These are phyloP conservation scores for Parauchenoglanis punctatus DNA, from an alignment of 2,797 vertebrate species.

Conservation along the genomic window DNA sequence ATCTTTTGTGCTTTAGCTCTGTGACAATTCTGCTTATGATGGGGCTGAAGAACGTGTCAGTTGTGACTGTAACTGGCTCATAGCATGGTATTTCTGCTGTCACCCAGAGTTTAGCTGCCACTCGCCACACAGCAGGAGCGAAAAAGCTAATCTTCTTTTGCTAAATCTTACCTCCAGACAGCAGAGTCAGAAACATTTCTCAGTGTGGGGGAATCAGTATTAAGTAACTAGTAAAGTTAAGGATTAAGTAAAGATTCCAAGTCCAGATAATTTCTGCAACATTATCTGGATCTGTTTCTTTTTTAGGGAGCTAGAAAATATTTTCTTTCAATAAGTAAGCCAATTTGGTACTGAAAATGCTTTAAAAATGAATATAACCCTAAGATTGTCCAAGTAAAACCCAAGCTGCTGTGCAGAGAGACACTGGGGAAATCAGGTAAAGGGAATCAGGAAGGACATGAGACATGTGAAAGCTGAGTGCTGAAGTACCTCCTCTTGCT, in stretches of 20 bases:
- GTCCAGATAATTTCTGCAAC: background rate
- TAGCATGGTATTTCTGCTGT: background rate
- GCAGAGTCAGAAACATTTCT: conserved; percentile 1
- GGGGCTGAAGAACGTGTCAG: background rate
- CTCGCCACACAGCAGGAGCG: conserved; percentile 24
- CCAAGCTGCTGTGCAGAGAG: background rate
- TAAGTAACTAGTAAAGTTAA: background rate
- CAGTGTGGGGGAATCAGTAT: background rate
- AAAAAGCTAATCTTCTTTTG: conserved; percentile 16
- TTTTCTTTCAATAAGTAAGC: background rate
- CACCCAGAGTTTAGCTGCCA: conserved; percentile 14
- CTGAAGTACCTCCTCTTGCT: conserved; percentile 89
- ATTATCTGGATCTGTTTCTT: background rate
- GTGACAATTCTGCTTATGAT: background rate
- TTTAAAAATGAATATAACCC: background rate
- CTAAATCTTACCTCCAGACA: conserved; percentile 12
- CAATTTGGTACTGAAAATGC: background rate
- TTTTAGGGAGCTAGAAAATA: background rate
- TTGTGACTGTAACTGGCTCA: conserved; percentile 12
- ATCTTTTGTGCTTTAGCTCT: background rate
- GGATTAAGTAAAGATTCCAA: background rate
- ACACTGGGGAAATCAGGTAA: background rate
- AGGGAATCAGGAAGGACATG: background rate
- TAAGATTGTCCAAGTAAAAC: background rate
- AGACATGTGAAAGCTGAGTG: background rate